These are phyloP conservation scores for Bombus affinis DNA, from an alignment of 1,140 invertebrate species.

Conservation along the genomic window DNA sequence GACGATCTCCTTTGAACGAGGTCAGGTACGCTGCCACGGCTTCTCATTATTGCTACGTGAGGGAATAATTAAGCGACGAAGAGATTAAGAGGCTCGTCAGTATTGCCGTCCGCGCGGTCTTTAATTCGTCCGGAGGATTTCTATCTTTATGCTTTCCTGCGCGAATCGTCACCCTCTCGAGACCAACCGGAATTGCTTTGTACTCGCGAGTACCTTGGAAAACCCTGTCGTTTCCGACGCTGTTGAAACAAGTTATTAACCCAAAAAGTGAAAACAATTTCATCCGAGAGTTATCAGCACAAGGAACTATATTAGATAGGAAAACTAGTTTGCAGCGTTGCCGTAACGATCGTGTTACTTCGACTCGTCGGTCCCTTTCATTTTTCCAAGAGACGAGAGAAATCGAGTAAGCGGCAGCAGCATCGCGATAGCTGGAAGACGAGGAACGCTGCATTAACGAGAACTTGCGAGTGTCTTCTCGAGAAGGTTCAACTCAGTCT, in stretches of 20 bases:
- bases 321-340: neutral
- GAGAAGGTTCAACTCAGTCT: conserved; percentile 42
- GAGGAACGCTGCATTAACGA: conserved; percentile 50
- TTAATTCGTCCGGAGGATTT: conserved; percentile 37
- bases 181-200: neutral
- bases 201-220: neutral
- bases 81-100: conserved; percentile 58
- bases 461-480: conserved; percentile 39
- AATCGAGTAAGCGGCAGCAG: neutral
- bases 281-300: neutral
- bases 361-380: neutral
- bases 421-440: neutral
- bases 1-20: conserved; percentile 57
- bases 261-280: neutral
- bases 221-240: neutral
- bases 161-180: conserved; percentile 1
- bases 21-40: conserved; percentile 48
- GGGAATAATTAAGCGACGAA: conserved; percentile 59
- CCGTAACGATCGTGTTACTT: neutral
- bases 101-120: conserved; percentile 23
- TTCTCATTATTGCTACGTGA: conserved; percentile 62
- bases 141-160: neutral
- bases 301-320: neutral
- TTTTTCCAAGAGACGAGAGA: neutral
- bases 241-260: neutral